Evolutionary conservation across 2,113 vertebrate genomes (phyloP).

Genomic region (Colius striatus): DNA sequence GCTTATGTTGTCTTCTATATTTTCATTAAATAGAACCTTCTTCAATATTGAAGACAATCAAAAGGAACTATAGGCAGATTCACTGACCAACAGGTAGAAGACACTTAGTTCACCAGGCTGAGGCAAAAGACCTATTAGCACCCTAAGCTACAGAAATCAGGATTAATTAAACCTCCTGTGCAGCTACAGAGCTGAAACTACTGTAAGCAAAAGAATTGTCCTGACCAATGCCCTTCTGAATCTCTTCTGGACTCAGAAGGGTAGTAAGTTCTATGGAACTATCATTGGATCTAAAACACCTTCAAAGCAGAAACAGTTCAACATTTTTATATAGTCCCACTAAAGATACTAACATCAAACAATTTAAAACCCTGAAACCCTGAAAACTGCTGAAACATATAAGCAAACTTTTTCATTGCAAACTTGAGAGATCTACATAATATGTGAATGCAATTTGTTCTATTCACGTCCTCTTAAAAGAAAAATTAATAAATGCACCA

Average conservation of each 20-base stretch:
- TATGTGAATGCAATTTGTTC: not conserved
- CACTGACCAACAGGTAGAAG: not conserved
- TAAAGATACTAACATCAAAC: not conserved
- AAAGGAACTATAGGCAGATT: not conserved
- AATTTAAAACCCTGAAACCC: not conserved
- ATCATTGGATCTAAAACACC: not conserved
- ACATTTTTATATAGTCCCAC: not conserved
- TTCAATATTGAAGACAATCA: not conserved
- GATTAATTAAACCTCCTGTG: not conserved
- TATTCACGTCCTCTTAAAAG: not conserved
- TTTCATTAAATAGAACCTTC: not conserved
- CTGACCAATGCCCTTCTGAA: not conserved
- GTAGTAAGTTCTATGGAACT: not conserved
- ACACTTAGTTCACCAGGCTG: not conserved
- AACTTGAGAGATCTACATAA: not conserved
- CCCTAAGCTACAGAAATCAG: not conserved
- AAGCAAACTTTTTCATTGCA: not conserved
- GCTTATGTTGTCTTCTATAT: not conserved
- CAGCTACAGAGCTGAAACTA: not conserved
- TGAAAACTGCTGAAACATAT: accelerated
- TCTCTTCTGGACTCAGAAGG: not conserved
- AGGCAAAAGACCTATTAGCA: not conserved
- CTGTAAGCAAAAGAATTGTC: not conserved
- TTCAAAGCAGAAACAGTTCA: not conserved
- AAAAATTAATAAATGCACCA: not conserved